phyloP scores from a whole-genome alignment of 2,113 vertebrate genomes.

The Sapajus apella region DNA sequence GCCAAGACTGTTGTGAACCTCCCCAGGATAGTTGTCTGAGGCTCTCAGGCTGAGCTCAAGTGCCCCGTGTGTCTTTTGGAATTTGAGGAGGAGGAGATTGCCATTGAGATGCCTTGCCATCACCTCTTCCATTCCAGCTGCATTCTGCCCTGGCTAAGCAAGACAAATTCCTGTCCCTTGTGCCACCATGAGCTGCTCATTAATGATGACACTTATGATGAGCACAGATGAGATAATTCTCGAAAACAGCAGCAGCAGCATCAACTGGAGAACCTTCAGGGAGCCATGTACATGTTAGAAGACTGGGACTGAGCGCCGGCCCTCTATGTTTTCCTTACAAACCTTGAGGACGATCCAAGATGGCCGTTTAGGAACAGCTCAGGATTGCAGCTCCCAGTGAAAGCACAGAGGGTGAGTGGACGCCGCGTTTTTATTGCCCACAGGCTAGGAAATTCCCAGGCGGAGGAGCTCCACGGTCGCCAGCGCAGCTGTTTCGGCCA shows the following conservation, averaged over 20 bases:
- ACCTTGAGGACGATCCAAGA: too few species aligned
- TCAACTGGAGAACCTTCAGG: conserved; percentile 90
- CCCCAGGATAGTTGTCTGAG: conserved; percentile 85
- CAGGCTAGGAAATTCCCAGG: too few species aligned
- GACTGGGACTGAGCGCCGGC: neutral
- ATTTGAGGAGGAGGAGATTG: conserved; percentile 92
- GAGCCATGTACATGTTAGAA: conserved; percentile 92
- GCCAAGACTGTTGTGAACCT: too few species aligned
- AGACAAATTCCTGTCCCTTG: conserved; percentile 95
- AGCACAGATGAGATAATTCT: conserved; percentile 93
- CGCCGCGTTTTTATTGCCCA: too few species aligned
- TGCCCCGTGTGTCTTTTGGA: conserved; percentile 94
- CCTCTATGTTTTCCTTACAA: neutral
- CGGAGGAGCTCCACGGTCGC: too few species aligned
- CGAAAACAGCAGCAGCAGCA: conserved; percentile 89
- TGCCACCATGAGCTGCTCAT: conserved; percentile 92
- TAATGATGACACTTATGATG: conserved; percentile 91
- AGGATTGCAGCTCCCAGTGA: too few species aligned
- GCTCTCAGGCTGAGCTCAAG: conserved; percentile 90
- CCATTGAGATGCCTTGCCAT: conserved; percentile 92
- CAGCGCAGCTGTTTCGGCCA: too few species aligned
- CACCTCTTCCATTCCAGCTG: conserved; percentile 93
- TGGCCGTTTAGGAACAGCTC: too few species aligned
- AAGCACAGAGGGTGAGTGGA: too few species aligned
- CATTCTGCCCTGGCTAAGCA: conserved; percentile 93